Evolutionary conservation across 1,140 invertebrate genomes (phyloP).

Genomic region (Oryctes rhinoceros): DNA sequence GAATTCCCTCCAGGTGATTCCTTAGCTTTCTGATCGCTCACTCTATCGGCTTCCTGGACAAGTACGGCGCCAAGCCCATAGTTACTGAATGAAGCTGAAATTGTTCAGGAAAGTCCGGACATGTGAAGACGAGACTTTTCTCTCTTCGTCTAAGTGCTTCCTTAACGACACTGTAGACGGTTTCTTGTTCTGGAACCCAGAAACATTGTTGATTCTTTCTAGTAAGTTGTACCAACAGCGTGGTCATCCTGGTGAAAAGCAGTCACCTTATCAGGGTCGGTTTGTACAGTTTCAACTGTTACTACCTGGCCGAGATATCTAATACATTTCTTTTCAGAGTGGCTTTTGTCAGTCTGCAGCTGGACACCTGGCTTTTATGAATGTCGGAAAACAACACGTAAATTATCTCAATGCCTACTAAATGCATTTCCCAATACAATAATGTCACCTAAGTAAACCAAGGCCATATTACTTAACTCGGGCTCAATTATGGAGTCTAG

Average conservation of each 20-base stretch:
- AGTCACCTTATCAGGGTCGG: slow-evolving; percentile 57
- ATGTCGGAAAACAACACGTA: slow-evolving; percentile 43
- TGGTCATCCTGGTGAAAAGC: slow-evolving; percentile 50
- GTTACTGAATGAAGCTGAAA: slow-evolving; percentile 49
- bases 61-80: slow-evolving; percentile 48
- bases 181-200: slow-evolving; percentile 38
- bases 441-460: slow-evolving; percentile 62
- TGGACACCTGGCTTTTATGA: no score
- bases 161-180: slow-evolving; percentile 2
- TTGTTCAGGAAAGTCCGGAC: slow-evolving; percentile 47
- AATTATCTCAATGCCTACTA: slow-evolving; percentile 56
- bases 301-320: no score
- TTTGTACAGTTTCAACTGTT: background rate
- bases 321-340: no score
- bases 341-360: no score
- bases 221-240: background rate
- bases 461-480: background rate
- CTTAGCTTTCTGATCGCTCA: background rate
- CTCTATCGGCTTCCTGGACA: slow-evolving; percentile 43
- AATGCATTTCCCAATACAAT: slow-evolving; percentile 58
- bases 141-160: background rate
- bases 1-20: slow-evolving; percentile 47
- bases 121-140: slow-evolving; percentile 25
- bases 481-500: no score
- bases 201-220: slow-evolving; percentile 25